These are phyloP conservation scores for Leucophenga montana DNA, from an alignment of 2,888 invertebrate species.

Conservation along the genomic window DNA sequence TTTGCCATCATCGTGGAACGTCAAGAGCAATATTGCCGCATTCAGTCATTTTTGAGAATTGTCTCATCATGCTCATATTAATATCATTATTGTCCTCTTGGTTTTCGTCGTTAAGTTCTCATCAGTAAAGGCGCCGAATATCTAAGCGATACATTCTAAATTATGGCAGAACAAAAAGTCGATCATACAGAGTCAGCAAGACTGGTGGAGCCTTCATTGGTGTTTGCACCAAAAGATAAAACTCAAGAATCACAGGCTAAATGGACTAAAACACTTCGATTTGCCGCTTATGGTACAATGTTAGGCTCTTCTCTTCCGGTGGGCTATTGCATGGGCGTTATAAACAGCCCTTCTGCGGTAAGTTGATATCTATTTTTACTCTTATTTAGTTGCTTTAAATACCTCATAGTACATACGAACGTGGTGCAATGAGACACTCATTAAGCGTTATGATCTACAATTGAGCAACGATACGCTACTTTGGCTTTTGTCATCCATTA, in stretches of 20 bases:
- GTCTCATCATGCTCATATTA: no score
- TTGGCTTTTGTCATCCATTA: slow-evolving; percentile 84
- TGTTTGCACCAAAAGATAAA: not conserved
- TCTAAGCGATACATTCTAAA: not conserved
- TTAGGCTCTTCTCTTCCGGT: not conserved
- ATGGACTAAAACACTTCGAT: slow-evolving; percentile 3
- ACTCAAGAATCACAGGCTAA: not conserved
- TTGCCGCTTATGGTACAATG: slow-evolving; percentile 3
- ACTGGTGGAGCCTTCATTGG: not conserved
- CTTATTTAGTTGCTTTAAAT: not conserved
- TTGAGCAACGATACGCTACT: slow-evolving; percentile 73
- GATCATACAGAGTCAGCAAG: not conserved
- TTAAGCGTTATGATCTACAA: not conserved
- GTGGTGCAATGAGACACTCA: not conserved
- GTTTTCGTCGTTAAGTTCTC: not conserved
- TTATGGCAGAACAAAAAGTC: not conserved
- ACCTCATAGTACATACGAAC: not conserved
- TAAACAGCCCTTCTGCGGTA: slow-evolving; percentile 1
- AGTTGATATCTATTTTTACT: not conserved
- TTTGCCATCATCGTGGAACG: no score
- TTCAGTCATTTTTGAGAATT: not conserved
- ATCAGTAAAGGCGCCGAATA: not conserved
- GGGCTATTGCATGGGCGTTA: not conserved
- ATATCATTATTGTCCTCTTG: no score
- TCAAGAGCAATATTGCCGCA: no score